Evolutionary conservation across 2,888 invertebrate species (phyloP).

Genomic region (Polietes domitor): DNA sequence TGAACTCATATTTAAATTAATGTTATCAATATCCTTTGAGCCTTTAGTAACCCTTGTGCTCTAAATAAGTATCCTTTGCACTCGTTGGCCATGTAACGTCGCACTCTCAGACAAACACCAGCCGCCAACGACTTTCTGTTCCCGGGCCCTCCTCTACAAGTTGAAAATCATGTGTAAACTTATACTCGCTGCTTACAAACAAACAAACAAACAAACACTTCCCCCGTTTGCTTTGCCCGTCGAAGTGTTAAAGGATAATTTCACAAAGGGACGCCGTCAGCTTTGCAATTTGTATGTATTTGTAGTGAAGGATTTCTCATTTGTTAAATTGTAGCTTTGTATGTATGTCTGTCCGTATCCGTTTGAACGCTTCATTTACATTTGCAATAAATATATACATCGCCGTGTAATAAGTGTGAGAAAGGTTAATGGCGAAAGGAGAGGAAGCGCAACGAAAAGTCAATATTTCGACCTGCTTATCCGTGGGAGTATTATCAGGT

Average conservation of each 20-base stretch:
- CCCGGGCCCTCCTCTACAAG: background rate
- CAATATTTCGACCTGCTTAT: slow-evolving; percentile 20
- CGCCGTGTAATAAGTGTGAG: slow-evolving; percentile 49
- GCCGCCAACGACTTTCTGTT: slow-evolving; percentile 15
- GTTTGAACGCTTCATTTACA: slow-evolving; percentile 33
- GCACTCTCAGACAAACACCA: background rate
- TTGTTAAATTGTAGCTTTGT: slow-evolving; percentile 22
- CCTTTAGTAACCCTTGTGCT: slow-evolving; percentile 37
- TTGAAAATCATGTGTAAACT: slow-evolving; percentile 31
- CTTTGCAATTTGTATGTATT: slow-evolving; percentile 20
- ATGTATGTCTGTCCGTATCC: background rate
- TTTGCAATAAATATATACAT: slow-evolving; percentile 22
- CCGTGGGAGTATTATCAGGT: background rate
- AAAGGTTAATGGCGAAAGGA: slow-evolving; percentile 46
- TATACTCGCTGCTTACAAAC: background rate
- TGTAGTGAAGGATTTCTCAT: slow-evolving; percentile 18
- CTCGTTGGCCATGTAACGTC: background rate
- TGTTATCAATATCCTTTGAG: slow-evolving; percentile 53
- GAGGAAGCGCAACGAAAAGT: slow-evolving; percentile 4
- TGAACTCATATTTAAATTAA: slow-evolving; percentile 50
- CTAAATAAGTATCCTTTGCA: background rate
- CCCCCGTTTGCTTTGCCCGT: background rate
- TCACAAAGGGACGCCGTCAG: slow-evolving; percentile 24
- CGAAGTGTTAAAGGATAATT: slow-evolving; percentile 55
- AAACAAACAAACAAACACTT: slow-evolving; percentile 3